A percentile compares a stretch with the other conserved stretches of the same genome.
Conservation (phyloP, 2,888 invertebrate species). For the Chironomus tentans region DNA sequence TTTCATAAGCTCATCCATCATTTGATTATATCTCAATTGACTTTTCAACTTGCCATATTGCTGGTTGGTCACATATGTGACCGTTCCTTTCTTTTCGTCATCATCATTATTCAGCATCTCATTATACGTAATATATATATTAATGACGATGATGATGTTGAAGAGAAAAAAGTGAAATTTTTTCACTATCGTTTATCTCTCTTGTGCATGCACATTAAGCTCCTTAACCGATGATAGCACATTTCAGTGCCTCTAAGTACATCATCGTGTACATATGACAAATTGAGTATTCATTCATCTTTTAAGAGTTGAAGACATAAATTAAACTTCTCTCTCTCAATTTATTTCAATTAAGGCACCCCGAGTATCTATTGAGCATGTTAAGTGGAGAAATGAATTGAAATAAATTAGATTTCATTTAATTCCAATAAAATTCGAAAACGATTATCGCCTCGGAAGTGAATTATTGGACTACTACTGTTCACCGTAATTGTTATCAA, state of each 20-base stretch:
- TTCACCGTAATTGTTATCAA: not conserved
- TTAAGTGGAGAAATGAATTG: not conserved
- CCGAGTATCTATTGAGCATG: not conserved
- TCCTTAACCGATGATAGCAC: too few species aligned
- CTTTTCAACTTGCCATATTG: too few species aligned
- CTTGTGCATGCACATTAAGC: not conserved
- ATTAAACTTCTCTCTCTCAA: not conserved
- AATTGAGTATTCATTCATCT: slow-evolving; percentile 3
- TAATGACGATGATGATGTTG: not conserved
- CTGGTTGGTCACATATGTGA: too few species aligned
- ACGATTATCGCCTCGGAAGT: not conserved
- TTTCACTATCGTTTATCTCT: not conserved
- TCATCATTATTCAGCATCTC: not conserved
- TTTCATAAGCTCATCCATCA: too few species aligned
- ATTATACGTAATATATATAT: not conserved
- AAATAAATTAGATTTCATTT: slow-evolving; percentile 1
- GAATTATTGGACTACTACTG: not conserved
- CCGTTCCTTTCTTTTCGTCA: too few species aligned
- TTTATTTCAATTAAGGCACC: slow-evolving; percentile 13
- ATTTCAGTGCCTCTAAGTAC: not conserved
- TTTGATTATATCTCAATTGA: too few species aligned
- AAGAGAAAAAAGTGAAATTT: not conserved
- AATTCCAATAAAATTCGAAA: not conserved
- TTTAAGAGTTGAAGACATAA: not conserved
- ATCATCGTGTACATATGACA: not conserved